A percentile compares a stretch with the other conserved stretches of the same genome.
These are phyloP conservation scores for Actinia tenebrosa DNA, from an alignment of 64 coral and sea anemone species.

Conservation along the genomic window DNA sequence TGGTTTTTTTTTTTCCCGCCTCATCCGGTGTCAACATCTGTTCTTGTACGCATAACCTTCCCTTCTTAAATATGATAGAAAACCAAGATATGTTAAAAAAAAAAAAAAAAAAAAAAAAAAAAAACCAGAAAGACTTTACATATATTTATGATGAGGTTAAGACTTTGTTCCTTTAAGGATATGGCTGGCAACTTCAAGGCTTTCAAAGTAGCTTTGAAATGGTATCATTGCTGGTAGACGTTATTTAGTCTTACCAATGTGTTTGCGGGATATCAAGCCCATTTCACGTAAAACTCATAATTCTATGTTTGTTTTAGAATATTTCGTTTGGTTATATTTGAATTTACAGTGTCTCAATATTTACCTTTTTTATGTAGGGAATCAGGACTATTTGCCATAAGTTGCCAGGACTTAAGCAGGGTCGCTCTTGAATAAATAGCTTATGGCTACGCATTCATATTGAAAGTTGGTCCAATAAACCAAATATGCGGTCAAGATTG, in stretches of 20 bases:
- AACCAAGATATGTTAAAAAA: not conserved
- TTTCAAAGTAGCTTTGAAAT: not conserved
- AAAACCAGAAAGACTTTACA: not conserved
- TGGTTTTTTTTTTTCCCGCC: not conserved
- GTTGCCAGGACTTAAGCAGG: not conserved
- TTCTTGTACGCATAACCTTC: not conserved
- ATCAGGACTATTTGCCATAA: no score
- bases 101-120: not conserved
- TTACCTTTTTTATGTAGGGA: no score
- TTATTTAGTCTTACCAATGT: not conserved
- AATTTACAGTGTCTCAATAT: no score
- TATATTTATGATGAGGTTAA: not conserved
- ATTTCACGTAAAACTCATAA: no score
- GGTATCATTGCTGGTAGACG: not conserved
- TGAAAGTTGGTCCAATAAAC: not conserved
- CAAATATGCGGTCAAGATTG: slow-evolving; percentile 7
- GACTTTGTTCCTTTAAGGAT: not conserved
- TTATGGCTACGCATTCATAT: not conserved
- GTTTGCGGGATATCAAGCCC: not conserved
- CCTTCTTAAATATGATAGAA: not conserved
- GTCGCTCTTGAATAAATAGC: not conserved
- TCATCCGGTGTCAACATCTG: not conserved
- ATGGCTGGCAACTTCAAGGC: not conserved
- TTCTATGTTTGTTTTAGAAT: not conserved
- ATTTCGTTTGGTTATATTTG: no score